A percentile compares a stretch with the other conserved stretches of the same genome.
Conservation (phyloP, 2,888 invertebrate species). For the Unio pictorum region DNA sequence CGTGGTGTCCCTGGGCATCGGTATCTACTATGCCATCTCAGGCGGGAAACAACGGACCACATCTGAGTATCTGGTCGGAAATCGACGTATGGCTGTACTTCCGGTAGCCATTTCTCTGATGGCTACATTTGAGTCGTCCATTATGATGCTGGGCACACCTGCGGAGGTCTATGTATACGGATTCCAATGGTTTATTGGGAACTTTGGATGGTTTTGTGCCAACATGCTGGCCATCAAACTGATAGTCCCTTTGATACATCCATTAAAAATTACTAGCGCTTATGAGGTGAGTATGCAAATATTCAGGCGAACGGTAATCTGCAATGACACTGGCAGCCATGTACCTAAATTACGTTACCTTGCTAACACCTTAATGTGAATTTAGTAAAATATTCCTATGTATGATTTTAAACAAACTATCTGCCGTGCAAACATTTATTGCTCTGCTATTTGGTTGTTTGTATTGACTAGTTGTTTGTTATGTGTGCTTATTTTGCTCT, state of each 20-base stretch:
- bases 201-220: slow-evolving; percentile 53
- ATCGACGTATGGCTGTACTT: slow-evolving; percentile 16
- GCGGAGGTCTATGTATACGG: slow-evolving; percentile 51
- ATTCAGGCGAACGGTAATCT: too few species aligned
- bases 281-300: slow-evolving; percentile 58
- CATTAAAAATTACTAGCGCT: slow-evolving; percentile 64
- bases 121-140: slow-evolving; percentile 69
- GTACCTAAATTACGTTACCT: too few species aligned
- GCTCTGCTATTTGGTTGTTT: too few species aligned
- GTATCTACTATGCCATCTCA: slow-evolving; percentile 17
- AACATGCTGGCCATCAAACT: slow-evolving; percentile 55
- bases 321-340: too few species aligned
- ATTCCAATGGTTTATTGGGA: slow-evolving; percentile 50
- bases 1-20: slow-evolving; percentile 16
- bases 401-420: too few species aligned
- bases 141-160: slow-evolving; percentile 64
- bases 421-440: too few species aligned
- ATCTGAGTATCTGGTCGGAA: slow-evolving; percentile 18
- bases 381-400: neutral
- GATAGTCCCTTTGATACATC: slow-evolving; percentile 65
- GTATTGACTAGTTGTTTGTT: too few species aligned
- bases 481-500: too few species aligned
- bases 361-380: too few species aligned
- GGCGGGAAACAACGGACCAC: slow-evolving; percentile 20
- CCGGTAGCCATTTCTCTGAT: slow-evolving; percentile 37